A percentile compares a stretch with the other conserved stretches of the same genome.
Conservation (phyloP, 2,888 invertebrate species). For the Bursaphelenchus okinawaensis region DNA sequence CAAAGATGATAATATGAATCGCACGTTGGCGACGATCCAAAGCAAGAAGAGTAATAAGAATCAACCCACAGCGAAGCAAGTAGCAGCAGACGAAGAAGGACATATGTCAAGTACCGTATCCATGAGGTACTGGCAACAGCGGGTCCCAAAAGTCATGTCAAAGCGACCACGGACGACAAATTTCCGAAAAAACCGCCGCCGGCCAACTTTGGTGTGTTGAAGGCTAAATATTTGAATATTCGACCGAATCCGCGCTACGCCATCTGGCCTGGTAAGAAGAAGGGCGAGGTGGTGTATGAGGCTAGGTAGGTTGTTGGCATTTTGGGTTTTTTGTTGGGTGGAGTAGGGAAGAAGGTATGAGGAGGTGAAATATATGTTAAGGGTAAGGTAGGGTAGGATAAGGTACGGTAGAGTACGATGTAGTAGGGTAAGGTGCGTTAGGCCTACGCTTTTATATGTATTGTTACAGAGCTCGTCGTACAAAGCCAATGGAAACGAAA, state of each 20-base stretch:
- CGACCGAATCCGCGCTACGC: constrained; percentile 27
- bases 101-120: constrained; percentile 28
- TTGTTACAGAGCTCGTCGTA: too few species aligned
- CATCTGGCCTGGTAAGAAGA: constrained; percentile 18
- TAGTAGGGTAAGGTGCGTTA: too few species aligned
- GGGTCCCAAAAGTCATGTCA: constrained; percentile 4
- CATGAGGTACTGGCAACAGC: constrained; percentile 22
- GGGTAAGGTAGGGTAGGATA: too few species aligned
- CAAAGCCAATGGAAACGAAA: too few species aligned
- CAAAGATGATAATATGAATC: too few species aligned
- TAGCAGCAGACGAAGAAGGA: constrained; percentile 23
- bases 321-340: too few species aligned
- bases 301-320: constrained; percentile 10
- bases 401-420: too few species aligned
- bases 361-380: too few species aligned
- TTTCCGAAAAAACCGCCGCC: background rate
- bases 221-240: constrained; percentile 23
- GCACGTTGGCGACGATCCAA: too few species aligned
- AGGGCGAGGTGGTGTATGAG: constrained; percentile 13
- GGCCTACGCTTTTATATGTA: too few species aligned
- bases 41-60: too few species aligned
- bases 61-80: constrained; percentile 2
- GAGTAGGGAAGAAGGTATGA: too few species aligned
- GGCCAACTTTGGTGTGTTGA: constrained; percentile 28
- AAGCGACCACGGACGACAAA: constrained; percentile 13